phyloP scores from a whole-genome alignment of 2,797 vertebrate genomes.

The Enteromius thamalakanensis region DNA sequence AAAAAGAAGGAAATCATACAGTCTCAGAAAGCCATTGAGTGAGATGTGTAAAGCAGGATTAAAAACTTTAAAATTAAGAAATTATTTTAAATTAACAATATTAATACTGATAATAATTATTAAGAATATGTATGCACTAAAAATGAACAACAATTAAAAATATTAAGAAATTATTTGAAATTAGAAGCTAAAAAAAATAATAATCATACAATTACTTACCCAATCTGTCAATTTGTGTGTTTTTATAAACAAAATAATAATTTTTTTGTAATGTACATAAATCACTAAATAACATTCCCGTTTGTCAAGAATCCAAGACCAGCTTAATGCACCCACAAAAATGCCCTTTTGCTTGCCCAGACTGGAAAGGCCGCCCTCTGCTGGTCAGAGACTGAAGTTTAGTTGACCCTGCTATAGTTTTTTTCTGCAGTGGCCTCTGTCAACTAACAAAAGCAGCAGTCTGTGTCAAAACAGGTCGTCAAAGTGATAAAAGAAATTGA shows the following conservation, averaged over 20 bases:
- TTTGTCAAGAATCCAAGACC: neutral
- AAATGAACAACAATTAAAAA: neutral
- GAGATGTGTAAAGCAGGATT: neutral
- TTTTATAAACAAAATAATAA: too few species aligned
- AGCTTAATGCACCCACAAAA: neutral
- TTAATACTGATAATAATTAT: neutral
- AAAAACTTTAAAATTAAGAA: neutral
- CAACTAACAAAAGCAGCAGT: conserved; percentile 73
- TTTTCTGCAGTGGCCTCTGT: conserved; percentile 60
- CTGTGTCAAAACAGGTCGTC: conserved; percentile 69
- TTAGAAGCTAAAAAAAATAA: neutral
- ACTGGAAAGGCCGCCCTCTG: conserved; percentile 68
- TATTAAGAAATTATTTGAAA: neutral
- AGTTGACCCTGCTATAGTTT: conserved; percentile 66
- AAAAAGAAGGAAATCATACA: neutral
- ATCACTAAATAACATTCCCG: neutral
- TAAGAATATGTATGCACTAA: neutral
- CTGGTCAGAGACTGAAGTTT: conserved; percentile 66
- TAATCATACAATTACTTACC: neutral
- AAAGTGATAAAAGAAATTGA: conserved; percentile 38
- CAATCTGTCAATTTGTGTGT: neutral
- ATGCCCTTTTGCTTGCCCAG: neutral
- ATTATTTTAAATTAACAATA: neutral
- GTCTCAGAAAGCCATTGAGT: neutral
- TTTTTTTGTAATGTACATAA: neutral